Percentiles rank a stretch among this genome's conserved stretches.
Evolutionary conservation across 2,888 invertebrate genomes (phyloP).

Genomic region (Altica lythri): DNA sequence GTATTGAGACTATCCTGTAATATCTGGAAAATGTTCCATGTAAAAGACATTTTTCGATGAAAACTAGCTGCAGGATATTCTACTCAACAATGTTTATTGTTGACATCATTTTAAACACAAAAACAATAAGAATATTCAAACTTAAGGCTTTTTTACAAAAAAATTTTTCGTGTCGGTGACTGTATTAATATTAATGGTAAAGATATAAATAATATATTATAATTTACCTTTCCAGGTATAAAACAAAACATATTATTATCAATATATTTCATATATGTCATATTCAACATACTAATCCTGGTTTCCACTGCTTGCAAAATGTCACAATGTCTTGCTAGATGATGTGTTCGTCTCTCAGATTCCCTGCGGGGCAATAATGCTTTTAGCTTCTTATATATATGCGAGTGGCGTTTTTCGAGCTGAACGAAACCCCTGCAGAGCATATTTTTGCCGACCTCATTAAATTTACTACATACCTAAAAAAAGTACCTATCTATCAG

Average conservation of each 20-base stretch:
- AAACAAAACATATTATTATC: conserved; percentile 85
- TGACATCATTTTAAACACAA: no score
- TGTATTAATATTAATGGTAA: no score
- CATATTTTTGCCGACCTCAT: conserved; percentile 73
- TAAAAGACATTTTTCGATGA: no score
- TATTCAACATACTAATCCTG: conserved; percentile 86
- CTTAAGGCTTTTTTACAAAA: neutral
- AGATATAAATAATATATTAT: no score
- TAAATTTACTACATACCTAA: conserved; percentile 79
- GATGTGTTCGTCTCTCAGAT: conserved; percentile 85
- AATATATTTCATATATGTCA: conserved; percentile 91
- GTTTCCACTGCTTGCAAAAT: conserved; percentile 90
- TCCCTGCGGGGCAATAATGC: conserved; percentile 83
- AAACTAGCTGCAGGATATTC: no score
- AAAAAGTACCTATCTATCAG: no score
- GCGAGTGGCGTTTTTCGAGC: conserved; percentile 76
- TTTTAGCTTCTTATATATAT: conserved; percentile 79
- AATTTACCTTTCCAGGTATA: conserved; percentile 89
- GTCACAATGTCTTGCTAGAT: conserved; percentile 85
- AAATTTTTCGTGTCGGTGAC: no score
- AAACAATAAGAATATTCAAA: neutral
- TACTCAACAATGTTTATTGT: no score
- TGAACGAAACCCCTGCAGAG: conserved; percentile 82
- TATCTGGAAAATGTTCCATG: no score
- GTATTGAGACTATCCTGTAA: no score